Evolutionary conservation across 2,113 vertebrate genomes (phyloP), one percentile per base, ranked within the genome.

Genomic region (Myrmophylax atrothorax): DNA sequence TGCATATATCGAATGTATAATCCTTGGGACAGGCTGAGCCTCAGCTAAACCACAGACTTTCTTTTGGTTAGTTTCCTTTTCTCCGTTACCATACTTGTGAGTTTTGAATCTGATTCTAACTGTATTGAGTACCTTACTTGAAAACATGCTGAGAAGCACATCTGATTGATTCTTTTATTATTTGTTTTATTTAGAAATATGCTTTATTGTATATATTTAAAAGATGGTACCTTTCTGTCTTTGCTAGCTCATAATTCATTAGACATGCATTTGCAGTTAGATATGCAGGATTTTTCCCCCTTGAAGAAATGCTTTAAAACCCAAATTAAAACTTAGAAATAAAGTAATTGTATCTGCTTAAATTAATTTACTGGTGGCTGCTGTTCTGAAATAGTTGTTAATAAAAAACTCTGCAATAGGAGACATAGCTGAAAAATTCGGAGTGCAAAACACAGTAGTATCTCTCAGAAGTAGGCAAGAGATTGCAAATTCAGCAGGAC

Each of bases 11-110:
- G 62, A 87, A 35, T 84, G 38, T 52, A 64, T 67, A 89, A 63
- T 22, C 73, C 37, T 78, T 50, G 52, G 84, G 56, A 92, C 63
- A 93, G 64, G 55, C 83, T 93, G 87, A 95, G 77, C 62, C 91
- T 95, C 66, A 91, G 74, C 89, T 89, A 92, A 81, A 79, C 77
- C 3, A 2, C 87, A 92, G 70, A 72, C 73, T 93, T 59, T 86
- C 60, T 91, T 95, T 94, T 93, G 84, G 84, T 96, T 95, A 95
- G 77, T 94, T 95, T 92, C 62, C 11, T 91, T 87, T 93, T 89
- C 72, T 95, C 87, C 25, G 0, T 91, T 89, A 72, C 44, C 68
- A 22, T 89, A 17, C 25, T 68, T 64, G 44, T 58, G 49, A 84
- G n/a, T 91, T 94, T 75, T 89, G 84, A 84, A 60, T 75, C 69